Conservation (phyloP, 2,113 vertebrate genomes). For the Protobothrops mucrosquamatus region DNA sequence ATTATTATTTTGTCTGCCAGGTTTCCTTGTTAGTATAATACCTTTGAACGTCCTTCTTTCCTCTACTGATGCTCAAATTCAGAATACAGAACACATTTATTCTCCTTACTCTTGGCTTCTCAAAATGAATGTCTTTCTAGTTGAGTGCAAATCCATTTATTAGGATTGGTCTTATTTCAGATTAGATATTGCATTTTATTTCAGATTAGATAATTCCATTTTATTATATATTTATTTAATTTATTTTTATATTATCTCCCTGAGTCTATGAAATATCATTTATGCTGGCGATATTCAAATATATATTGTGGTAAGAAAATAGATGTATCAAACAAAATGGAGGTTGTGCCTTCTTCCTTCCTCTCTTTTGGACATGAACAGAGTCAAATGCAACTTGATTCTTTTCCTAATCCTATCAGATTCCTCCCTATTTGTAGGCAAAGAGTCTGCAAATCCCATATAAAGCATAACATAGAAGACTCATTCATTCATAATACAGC, state of each 20-base stretch:
- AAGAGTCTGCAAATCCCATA: neutral
- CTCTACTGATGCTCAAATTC: neutral
- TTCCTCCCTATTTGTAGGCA: neutral
- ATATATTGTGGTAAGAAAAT: neutral
- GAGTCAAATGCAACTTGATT: neutral
- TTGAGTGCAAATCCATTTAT: constrained; percentile 2
- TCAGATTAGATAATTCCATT: neutral
- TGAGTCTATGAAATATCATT: neutral
- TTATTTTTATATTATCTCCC: neutral
- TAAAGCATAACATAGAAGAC: neutral
- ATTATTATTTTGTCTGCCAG: neutral
- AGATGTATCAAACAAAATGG: neutral
- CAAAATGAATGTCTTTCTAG: neutral
- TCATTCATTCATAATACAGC: neutral
- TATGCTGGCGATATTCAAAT: neutral
- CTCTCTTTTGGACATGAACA: neutral
- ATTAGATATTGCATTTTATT: neutral
- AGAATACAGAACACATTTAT: neutral
- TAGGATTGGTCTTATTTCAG: neutral
- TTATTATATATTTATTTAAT: neutral
- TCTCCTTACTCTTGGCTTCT: neutral
- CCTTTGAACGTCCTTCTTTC: neutral
- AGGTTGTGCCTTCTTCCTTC: neutral
- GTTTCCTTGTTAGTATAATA: rapidly evolving
- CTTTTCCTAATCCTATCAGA: neutral